Conservation (phyloP, 2,888 invertebrate species). For the Deilephila elpenor region DNA sequence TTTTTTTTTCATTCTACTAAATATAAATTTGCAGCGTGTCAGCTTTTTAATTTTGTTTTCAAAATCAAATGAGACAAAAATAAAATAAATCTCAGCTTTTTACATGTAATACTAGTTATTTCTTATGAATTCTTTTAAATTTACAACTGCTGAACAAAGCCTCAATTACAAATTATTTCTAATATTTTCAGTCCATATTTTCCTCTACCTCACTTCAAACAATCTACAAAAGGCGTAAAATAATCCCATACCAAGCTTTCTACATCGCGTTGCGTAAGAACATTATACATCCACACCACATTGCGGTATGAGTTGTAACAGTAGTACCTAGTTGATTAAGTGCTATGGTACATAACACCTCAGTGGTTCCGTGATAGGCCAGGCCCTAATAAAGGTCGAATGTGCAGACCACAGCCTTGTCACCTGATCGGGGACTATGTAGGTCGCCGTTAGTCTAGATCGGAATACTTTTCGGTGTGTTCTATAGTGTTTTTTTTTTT, state of each 20-base stretch:
- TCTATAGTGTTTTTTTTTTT: not conserved
- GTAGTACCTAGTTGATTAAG: slow-evolving; percentile 40
- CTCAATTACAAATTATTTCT: too few relatives aligned
- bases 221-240: too few relatives aligned
- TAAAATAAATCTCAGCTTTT: too few relatives aligned
- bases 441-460: slow-evolving; percentile 48
- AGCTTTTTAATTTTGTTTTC: too few relatives aligned
- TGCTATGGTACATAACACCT: slow-evolving; percentile 30
- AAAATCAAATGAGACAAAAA: too few relatives aligned
- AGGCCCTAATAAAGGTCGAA: slow-evolving; percentile 67
- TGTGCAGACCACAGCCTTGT: slow-evolving; percentile 72
- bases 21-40: too few relatives aligned
- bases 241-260: not conserved
- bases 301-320: slow-evolving; percentile 38
- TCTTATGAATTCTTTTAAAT: too few relatives aligned
- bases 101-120: too few relatives aligned
- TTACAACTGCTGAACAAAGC: too few relatives aligned
- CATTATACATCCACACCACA: slow-evolving; percentile 15
- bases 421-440: slow-evolving; percentile 63
- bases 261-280: slow-evolving; percentile 15
- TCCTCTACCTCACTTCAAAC: too few relatives aligned
- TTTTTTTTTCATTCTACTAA: too few relatives aligned
- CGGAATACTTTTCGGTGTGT: slow-evolving; percentile 7
- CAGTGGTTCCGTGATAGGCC: slow-evolving; percentile 57
- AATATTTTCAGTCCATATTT: too few relatives aligned